These are phyloP conservation scores for Pitangus sulphuratus DNA, from an alignment of 2,797 vertebrate genomes.

Conservation along the genomic window DNA sequence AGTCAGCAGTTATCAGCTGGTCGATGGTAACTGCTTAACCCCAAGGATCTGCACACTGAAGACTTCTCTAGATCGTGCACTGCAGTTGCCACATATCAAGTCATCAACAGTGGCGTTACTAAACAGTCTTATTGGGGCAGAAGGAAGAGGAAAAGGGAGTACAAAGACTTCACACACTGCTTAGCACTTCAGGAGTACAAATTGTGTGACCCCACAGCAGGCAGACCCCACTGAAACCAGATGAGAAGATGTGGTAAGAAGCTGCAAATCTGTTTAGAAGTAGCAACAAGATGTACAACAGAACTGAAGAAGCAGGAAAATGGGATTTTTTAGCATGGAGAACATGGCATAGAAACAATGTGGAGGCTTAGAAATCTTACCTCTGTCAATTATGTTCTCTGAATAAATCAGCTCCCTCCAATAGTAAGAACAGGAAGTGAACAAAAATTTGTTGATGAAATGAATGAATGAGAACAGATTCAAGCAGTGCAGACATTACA, in stretches of 20 bases:
- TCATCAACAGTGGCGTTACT: rapidly evolving
- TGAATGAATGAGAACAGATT: neutral
- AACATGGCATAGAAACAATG: neutral
- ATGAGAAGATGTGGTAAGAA: neutral
- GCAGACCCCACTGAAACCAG: neutral
- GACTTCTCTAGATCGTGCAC: neutral
- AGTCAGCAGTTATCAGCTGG: neutral
- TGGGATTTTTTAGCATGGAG: neutral
- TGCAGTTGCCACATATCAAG: neutral
- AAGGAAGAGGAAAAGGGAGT: neutral
- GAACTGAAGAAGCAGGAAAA: neutral
- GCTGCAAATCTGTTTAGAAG: neutral
- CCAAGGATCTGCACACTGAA: neutral
- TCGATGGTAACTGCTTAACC: neutral
- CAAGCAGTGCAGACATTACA: rapidly evolving
- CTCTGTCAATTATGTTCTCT: neutral
- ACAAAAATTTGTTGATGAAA: neutral
- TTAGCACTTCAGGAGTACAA: neutral
- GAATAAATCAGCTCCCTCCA: neutral
- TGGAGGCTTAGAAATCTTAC: neutral
- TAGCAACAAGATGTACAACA: neutral
- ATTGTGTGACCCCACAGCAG: neutral
- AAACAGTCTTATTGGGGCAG: rapidly evolving
- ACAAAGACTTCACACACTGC: neutral
- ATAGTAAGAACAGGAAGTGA: neutral